These are phyloP conservation scores for Agrotis puta DNA, from an alignment of 2,888 invertebrate species.

Conservation along the genomic window DNA sequence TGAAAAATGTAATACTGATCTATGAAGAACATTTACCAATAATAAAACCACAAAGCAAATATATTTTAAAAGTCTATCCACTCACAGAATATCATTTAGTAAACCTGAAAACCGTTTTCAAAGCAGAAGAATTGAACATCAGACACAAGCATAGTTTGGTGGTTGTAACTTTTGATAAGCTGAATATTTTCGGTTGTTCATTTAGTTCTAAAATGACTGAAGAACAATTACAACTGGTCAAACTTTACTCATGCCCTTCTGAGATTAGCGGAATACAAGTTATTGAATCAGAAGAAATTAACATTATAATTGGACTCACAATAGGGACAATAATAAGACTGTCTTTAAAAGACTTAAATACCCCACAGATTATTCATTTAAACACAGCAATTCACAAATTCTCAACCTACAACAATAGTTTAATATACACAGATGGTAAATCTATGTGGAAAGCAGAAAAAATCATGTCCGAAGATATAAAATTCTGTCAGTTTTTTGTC, in stretches of 20 bases:
- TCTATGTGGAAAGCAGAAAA: conserved; percentile 82
- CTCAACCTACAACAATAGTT: conserved; percentile 63
- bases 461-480: conserved; percentile 68
- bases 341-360: conserved; percentile 62
- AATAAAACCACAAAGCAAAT: conserved; percentile 61
- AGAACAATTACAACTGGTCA: conserved; percentile 66
- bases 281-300: conserved; percentile 58
- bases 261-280: conserved; percentile 78
- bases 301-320: conserved; percentile 75
- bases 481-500: conserved; percentile 75
- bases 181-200: conserved; percentile 73
- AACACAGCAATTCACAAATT: conserved; percentile 80
- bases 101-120: conserved; percentile 63
- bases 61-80: conserved; percentile 62
- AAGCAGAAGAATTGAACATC: conserved; percentile 46
- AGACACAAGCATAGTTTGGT: conserved; percentile 63
- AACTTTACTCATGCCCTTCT: conserved; percentile 78
- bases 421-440: conserved; percentile 82
- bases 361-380: conserved; percentile 74
- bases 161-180: conserved; percentile 75
- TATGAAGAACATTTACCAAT: conserved; percentile 59
- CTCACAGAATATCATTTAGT: conserved; percentile 59
- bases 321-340: conserved; percentile 80
- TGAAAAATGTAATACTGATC: conserved; percentile 65
- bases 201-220: conserved; percentile 65